Base-by-base conservation (phyloP, 2,113 vertebrate genomes). In the Cettia cetti region DNA sequence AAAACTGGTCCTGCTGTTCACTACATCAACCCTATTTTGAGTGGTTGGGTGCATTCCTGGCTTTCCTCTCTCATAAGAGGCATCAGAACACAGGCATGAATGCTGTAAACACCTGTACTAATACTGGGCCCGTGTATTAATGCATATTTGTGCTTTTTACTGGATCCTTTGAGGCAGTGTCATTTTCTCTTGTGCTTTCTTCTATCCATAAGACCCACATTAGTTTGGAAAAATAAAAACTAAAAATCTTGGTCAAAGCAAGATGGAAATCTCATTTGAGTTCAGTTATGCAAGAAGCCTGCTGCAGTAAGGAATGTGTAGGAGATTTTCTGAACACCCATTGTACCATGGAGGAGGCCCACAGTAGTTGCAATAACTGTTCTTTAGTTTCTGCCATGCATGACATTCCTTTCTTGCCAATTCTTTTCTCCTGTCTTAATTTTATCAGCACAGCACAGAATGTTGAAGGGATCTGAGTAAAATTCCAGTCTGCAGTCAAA, bases 1-100 rank as follows among this genome's bases (percentile, higher is more conserved):
- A 84, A 39, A 80, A 27, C 9, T 53, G 10, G 4, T 75, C 39
- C 19, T 57, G 17, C 20, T 50, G 28, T 50, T 23, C 44, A 12
- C 23, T 44, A 2, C 50, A 50, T 57, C 54, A 70, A 63, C 50
- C 30, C 35, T 28, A 21, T 17, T 21, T 47, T 0, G 0, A 37
- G 17, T 40, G 24, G 30, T 75, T 77, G n/a, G 33, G 24, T 65
- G 37, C 24, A 42, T 65, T 71, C 33, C 40, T 80, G 45, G 18
- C 18, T 78, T 57, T 74, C 7, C 19, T 74, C 12, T 60, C 30
- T 56, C 30, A 11, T 19, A 40, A 33, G 14, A 39, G 42, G 18
- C 12, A n/a, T 57, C 30, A 59, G 37, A 54, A 31, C 16, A 33
- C 1, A 6, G 24, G 24, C 11, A 11, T 15, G 18, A 74, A 33